These are phyloP conservation scores for Diplogasteroides magnus DNA, from an alignment of 1,140 invertebrate species.

Conservation along the genomic window DNA sequence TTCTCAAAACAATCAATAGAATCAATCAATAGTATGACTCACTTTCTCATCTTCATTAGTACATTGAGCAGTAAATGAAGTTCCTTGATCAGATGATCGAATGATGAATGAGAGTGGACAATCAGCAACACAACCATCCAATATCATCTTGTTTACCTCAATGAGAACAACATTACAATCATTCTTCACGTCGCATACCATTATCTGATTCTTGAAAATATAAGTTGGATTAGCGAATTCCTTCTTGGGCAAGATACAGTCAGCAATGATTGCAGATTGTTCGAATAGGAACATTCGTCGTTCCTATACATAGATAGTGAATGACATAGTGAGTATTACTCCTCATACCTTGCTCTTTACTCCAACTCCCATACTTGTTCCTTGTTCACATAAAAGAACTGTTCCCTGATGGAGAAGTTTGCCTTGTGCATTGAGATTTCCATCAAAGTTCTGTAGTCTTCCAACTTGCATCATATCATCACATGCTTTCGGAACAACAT, in stretches of 20 bases:
- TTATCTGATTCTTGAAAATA: constrained; percentile 90
- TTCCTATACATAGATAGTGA: too few relatives aligned
- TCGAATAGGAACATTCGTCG: constrained; percentile 95
- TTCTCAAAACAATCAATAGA: constrained; percentile 17
- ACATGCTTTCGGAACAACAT: constrained; percentile 87
- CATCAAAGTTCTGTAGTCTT: constrained; percentile 89
- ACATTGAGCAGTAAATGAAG: constrained; percentile 45
- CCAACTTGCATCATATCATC: constrained; percentile 99
- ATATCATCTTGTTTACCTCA: constrained; percentile 53
- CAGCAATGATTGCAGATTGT: constrained; percentile 64
- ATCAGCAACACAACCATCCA: constrained; percentile 43
- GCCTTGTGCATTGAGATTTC: constrained; percentile 93
- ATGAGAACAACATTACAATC: constrained; percentile 16
- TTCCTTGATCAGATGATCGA: constrained; percentile 45
- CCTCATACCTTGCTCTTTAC: constrained; percentile 72
- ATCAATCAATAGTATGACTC: background rate
- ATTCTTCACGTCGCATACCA: constrained; percentile 64
- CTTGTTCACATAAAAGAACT: constrained; percentile 69
- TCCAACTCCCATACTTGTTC: constrained; percentile 33
- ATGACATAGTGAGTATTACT: too few relatives aligned
- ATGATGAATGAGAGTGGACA: constrained; percentile 52
- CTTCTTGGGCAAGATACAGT: constrained; percentile 66
- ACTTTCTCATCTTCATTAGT: constrained; percentile 41
- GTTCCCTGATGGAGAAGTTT: constrained; percentile 82
- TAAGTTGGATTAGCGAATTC: constrained; percentile 91